phyloP scores from a whole-genome alignment of 2,888 invertebrate genomes.

The Apamea crenata region DNA sequence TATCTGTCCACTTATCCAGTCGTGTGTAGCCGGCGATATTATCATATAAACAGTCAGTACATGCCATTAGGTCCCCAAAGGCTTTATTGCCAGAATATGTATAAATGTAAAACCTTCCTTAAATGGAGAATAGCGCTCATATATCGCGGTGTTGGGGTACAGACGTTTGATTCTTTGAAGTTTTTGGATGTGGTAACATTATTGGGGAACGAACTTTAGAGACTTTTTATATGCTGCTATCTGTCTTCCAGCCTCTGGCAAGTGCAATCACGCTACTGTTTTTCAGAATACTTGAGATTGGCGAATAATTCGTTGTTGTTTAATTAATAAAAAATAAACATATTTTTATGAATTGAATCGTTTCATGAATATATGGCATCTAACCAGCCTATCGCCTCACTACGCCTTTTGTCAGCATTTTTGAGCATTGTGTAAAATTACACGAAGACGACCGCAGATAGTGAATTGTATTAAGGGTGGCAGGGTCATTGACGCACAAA shows the following conservation, averaged over 20 bases:
- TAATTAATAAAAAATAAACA: no score
- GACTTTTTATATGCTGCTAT: not conserved
- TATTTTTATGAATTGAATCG: not conserved
- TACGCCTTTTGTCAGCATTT: not conserved
- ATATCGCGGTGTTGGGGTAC: slow-evolving; percentile 65
- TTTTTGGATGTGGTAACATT: slow-evolving; percentile 66
- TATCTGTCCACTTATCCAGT: slow-evolving; percentile 57
- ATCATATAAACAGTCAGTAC: slow-evolving; percentile 84
- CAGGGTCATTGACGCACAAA: no score
- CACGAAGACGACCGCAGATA: not conserved
- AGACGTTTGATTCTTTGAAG: not conserved
- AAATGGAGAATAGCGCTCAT: slow-evolving; percentile 81
- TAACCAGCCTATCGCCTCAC: not conserved
- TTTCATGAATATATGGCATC: not conserved
- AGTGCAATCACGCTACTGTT: no score
- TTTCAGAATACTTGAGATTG: not conserved
- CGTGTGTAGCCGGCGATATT: slow-evolving; percentile 77
- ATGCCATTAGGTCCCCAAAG: slow-evolving; percentile 83
- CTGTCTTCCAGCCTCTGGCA: not conserved
- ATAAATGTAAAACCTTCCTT: slow-evolving; percentile 85
- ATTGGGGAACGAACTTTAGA: no score
- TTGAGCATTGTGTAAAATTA: not conserved
- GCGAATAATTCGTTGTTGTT: not conserved
- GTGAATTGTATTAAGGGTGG: no score
- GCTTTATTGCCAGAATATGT: slow-evolving; percentile 84